phyloP scores from a whole-genome alignment of 1,140 invertebrate species.

The Apis cerana region DNA sequence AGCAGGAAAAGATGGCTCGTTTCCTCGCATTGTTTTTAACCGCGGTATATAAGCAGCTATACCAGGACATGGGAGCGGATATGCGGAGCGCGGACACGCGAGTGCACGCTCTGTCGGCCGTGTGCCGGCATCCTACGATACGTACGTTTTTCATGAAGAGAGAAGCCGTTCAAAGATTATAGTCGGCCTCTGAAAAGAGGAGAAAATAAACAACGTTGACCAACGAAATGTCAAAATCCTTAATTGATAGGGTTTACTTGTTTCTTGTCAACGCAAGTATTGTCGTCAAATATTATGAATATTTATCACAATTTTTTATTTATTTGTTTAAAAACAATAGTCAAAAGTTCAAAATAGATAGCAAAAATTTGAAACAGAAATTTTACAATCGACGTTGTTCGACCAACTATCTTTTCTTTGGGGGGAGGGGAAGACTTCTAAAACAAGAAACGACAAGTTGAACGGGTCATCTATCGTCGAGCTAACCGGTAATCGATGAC shows the following conservation, averaged over 20 bases:
- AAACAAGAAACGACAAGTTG: neutral
- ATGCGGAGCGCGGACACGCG: conserved; percentile 60
- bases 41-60: conserved; percentile 65
- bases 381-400: neutral
- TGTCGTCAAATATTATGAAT: no score
- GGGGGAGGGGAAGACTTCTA: no score
- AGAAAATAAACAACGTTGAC: conserved; percentile 14
- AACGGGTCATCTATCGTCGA: neutral
- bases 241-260: conserved; percentile 15
- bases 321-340: no score
- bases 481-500: neutral
- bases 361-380: neutral
- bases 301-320: no score
- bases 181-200: neutral
- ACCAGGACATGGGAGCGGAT: conserved; percentile 69
- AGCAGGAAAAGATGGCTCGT: conserved; percentile 71
- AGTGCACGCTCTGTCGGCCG: conserved; percentile 61
- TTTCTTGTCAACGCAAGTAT: neutral
- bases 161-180: conserved; percentile 20
- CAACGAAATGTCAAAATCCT: conserved; percentile 4
- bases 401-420: no score
- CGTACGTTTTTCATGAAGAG: conserved; percentile 44
- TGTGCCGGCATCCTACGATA: conserved; percentile 45
- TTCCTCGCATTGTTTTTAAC: conserved; percentile 72
- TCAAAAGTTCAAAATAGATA: no score